Evolutionary conservation across 2,113 vertebrate species (phyloP).

Genomic region (Capra hircus): DNA sequence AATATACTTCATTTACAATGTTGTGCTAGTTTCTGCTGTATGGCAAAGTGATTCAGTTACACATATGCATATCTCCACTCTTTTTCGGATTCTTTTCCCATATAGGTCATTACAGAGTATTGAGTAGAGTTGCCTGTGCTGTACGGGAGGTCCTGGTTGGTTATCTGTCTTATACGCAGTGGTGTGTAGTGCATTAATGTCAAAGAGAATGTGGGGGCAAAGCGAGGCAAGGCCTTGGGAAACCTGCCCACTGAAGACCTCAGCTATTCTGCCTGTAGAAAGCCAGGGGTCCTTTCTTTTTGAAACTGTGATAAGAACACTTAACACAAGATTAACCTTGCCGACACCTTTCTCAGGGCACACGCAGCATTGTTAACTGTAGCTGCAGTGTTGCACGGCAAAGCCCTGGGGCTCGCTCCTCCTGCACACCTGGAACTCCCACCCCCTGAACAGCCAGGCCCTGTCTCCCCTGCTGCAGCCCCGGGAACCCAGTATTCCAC

Average conservation of each 20-base stretch:
- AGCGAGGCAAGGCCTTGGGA: rapidly evolving
- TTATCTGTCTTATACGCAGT: neutral
- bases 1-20: neutral
- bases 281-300: neutral
- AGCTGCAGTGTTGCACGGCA: rapidly evolving
- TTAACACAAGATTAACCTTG: too few relatives aligned
- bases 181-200: neutral
- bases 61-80: neutral
- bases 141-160: neutral
- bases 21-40: neutral
- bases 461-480: rapidly evolving
- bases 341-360: too few relatives aligned
- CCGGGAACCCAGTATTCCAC: neutral
- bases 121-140: neutral
- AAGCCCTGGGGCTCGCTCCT: neutral
- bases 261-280: rapidly evolving
- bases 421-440: neutral
- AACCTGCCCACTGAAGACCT: neutral
- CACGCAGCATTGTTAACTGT: rapidly evolving
- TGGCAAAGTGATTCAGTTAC: neutral
- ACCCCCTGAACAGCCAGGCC: neutral
- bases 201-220: neutral
- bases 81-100: neutral
- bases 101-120: neutral
- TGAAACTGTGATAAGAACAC: neutral